Evolutionary conservation across 2,113 vertebrate species (phyloP).

Genomic region (Furnarius figulus): DNA sequence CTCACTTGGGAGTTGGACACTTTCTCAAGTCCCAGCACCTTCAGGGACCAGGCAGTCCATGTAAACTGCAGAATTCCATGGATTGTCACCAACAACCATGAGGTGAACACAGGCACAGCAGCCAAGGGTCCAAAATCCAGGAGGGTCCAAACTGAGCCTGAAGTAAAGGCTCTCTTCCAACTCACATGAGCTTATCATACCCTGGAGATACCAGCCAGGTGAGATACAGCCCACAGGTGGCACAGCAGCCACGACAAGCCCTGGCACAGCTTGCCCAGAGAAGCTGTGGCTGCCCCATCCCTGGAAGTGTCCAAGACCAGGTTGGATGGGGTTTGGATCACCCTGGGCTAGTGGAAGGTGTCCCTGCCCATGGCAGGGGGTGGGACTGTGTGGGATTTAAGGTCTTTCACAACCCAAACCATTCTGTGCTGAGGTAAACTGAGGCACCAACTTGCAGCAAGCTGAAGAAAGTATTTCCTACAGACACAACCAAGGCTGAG

Average conservation of each 20-base stretch:
- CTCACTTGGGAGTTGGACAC: neutral
- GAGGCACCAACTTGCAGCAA: neutral
- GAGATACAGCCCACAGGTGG: neutral
- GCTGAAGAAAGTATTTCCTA: neutral
- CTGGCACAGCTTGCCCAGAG: neutral
- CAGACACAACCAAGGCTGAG: neutral
- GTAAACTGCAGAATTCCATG: neutral
- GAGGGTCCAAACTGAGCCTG: neutral
- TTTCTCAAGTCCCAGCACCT: neutral
- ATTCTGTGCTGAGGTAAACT: neutral
- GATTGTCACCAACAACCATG: fast-evolving
- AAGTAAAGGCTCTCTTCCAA: neutral
- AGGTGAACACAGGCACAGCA: neutral
- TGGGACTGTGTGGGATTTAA: fast-evolving
- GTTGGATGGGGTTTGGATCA: fast-evolving
- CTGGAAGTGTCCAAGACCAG: neutral
- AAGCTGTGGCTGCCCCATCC: neutral
- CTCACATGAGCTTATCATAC: neutral
- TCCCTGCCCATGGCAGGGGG: neutral
- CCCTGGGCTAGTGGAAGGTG: fast-evolving
- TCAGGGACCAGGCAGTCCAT: neutral
- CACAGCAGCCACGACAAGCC: neutral
- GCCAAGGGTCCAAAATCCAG: neutral
- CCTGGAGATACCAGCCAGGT: neutral
- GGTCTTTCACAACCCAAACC: neutral